These are phyloP conservation scores for Nebria brevicollis DNA, from an alignment of 2,888 invertebrate genomes.

Conservation along the genomic window DNA sequence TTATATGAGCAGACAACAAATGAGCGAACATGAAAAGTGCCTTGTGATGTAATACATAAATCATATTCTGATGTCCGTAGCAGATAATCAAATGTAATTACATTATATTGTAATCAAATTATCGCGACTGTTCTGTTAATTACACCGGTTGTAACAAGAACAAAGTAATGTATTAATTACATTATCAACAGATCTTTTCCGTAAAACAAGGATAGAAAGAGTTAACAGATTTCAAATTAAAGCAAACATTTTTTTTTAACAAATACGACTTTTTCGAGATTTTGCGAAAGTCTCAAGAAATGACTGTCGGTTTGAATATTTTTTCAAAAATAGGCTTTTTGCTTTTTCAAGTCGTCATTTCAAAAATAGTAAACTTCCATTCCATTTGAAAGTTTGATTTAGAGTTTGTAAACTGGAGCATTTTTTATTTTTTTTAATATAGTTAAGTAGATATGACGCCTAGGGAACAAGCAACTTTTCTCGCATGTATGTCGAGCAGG, in stretches of 20 bases:
- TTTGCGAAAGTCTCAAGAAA: too few species aligned
- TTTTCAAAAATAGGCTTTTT: too few species aligned
- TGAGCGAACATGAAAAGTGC: neutral
- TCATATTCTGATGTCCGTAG: neutral
- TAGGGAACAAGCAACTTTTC: slow-evolving; percentile 10
- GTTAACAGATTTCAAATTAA: too few species aligned
- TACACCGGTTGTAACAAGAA: slow-evolving; percentile 9
- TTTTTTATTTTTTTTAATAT: too few species aligned
- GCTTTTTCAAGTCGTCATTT: too few species aligned
- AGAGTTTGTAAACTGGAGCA: too few species aligned
- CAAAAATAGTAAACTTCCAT: too few species aligned
- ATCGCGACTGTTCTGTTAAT: slow-evolving; percentile 16
- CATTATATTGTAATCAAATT: slow-evolving; percentile 13
- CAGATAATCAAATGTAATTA: slow-evolving; percentile 16
- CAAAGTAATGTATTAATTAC: slow-evolving; percentile 25
- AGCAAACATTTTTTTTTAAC: too few species aligned
- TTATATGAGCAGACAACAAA: neutral
- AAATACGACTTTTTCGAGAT: too few species aligned
- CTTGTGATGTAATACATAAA: neutral
- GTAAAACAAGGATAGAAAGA: neutral
- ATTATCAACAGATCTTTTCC: slow-evolving; percentile 1
- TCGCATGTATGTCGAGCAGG: slow-evolving; percentile 17
- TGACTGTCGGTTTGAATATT: too few species aligned
- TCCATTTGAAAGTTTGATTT: too few species aligned
- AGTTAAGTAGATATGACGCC: slow-evolving; percentile 7